phyloP scores from a whole-genome alignment of 2,113 vertebrate genomes.

The Bubo blakistoni region DNA sequence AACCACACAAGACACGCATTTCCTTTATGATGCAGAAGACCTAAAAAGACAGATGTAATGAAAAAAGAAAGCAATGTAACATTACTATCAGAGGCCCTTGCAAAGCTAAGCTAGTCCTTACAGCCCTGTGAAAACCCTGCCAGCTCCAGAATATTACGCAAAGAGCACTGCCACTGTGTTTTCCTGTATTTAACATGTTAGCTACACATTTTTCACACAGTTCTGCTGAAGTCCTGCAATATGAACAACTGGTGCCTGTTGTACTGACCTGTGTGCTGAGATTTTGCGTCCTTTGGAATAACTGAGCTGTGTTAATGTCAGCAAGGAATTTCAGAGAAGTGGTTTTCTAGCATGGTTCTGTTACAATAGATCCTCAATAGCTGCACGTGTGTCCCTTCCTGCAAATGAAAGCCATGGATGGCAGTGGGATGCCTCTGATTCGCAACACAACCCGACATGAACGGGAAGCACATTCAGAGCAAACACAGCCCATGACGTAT shows the following conservation, averaged over 20 bases:
- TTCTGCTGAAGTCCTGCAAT: neutral
- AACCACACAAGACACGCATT: neutral
- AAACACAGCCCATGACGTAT: fast-evolving
- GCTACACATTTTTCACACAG: neutral
- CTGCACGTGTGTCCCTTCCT: neutral
- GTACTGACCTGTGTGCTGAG: neutral
- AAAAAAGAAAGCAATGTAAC: neutral
- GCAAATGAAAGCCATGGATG: neutral
- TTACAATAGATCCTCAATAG: neutral
- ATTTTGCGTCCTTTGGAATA: neutral
- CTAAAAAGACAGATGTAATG: neutral
- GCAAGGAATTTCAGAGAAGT: neutral
- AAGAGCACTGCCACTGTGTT: neutral
- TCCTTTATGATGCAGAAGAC: neutral
- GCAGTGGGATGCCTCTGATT: neutral
- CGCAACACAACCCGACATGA: fast-evolving
- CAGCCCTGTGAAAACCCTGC: neutral
- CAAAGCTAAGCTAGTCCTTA: neutral
- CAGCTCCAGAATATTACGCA: fast-evolving
- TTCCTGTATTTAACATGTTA: neutral
- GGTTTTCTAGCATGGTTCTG: neutral
- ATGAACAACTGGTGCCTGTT: neutral
- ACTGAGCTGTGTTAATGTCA: neutral
- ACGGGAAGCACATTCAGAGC: fast-evolving
- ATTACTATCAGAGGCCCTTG: neutral